Base-by-base conservation (phyloP, 2,797 vertebrate species). In the Pipistrellus kuhlii region DNA sequence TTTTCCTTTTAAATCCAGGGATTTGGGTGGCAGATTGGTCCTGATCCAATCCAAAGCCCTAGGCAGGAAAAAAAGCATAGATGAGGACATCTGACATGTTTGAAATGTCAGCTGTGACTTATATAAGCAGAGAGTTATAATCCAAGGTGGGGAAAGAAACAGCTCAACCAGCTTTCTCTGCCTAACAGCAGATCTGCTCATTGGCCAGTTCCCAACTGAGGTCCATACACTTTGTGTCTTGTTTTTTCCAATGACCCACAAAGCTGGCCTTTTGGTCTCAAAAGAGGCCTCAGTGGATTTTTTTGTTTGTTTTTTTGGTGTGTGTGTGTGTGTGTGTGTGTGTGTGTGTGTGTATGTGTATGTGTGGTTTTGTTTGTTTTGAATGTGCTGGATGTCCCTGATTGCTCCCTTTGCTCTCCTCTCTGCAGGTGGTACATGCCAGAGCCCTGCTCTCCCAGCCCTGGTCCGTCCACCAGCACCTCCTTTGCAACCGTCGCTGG, bases 381-480 rank as follows among this genome's bases (percentile, higher is more conserved):
- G 5, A 32, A 27, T 4, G 13, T 23, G 53, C 8, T 14, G 30
- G 8, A 0, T 73, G 30, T 85, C 51, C 32, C 85, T 97, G 91
- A 97, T 66, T 5, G 14, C 38, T 21, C 59, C 5, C 59, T 98
- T 88, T 97, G 88, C 95, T 94, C 96, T 98, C 95, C 27, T 96
- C 66, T 96, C 15, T 85, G 6, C 95, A 99, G 99, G 99, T 98
- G 99, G 99, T 97, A 98, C 99, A 92, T 99, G 99, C 98, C 99
- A 99, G 97, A 99, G 98, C 97, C 98, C 99, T 97, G 99, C 99
- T 97, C 97, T 99, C 98, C 99, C 99, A 89, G 98, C 99, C 96
- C 98, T 99, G 97, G 95, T 99, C 96, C 99, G 99, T 85, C 99
- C 99, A 96, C 97, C 99, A 95, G 98, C 99, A 51, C 98, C 99